Conservation (phyloP, 2,888 invertebrate genomes). For the Drosophila barbarae region DNA sequence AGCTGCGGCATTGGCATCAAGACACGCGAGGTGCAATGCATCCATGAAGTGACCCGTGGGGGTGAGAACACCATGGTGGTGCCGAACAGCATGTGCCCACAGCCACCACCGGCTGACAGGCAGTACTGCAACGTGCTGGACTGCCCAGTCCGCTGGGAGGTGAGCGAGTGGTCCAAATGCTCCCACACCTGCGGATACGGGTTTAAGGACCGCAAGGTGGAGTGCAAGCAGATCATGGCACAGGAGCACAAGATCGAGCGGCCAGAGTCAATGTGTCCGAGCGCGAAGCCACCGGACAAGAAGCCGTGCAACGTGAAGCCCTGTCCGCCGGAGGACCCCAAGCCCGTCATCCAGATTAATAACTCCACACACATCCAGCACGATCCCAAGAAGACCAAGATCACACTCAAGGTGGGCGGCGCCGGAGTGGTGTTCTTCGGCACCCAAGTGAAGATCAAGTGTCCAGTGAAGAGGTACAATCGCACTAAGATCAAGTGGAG, state of each 20-base stretch:
- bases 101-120: constrained; percentile 92
- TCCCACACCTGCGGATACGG: constrained; percentile 96
- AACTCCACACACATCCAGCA: constrained; percentile 92
- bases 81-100: constrained; percentile 94
- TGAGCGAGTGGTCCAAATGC: constrained; percentile 94
- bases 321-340: constrained; percentile 86
- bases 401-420: constrained; percentile 93
- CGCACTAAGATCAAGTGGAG: constrained; percentile 93
- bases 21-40: constrained; percentile 86
- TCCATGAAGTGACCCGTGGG: constrained; percentile 88
- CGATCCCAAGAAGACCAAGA: constrained; percentile 89
- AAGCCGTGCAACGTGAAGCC: constrained; percentile 92
- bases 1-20: constrained; percentile 97
- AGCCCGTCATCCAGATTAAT: constrained; percentile 88
- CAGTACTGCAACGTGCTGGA: constrained; percentile 95
- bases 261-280: constrained; percentile 87
- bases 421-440: constrained; percentile 94
- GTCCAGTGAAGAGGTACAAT: constrained; percentile 91
- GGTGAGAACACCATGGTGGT: constrained; percentile 94
- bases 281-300: constrained; percentile 86
- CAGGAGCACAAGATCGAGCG: constrained; percentile 93
- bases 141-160: constrained; percentile 94
- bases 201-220: constrained; percentile 88
- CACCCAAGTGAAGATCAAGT: constrained; percentile 95
- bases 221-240: constrained; percentile 95